Evolutionary conservation across 2,888 invertebrate genomes (phyloP).

Genomic region (Tenthredo distinguenda): DNA sequence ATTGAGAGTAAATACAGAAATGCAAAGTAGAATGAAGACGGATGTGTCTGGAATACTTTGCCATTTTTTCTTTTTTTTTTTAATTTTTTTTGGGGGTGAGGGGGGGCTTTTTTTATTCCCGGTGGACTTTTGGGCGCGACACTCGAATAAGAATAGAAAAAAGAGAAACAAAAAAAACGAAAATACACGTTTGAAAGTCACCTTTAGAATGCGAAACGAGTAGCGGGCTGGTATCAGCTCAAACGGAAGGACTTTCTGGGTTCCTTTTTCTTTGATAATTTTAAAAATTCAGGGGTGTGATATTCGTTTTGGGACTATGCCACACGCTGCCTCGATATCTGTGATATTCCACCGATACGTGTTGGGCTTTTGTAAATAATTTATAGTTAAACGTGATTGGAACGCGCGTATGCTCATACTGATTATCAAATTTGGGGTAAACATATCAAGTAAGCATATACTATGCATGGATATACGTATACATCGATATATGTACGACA

Average conservation of each 20-base stretch:
- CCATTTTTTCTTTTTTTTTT: background rate
- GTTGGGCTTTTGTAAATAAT: slow-evolving; percentile 20
- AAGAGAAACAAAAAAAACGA: background rate
- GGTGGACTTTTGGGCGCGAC: background rate
- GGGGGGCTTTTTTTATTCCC: background rate
- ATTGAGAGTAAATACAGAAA: slow-evolving; percentile 44
- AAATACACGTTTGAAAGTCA: slow-evolving; percentile 20
- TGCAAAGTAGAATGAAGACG: slow-evolving; percentile 10
- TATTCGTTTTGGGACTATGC: slow-evolving; percentile 1
- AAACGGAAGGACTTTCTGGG: slow-evolving; percentile 2
- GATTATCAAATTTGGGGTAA: slow-evolving; percentile 31
- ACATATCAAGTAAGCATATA: background rate
- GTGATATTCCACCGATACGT: slow-evolving; percentile 15
- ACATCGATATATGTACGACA: background rate
- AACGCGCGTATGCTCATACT: slow-evolving; percentile 7
- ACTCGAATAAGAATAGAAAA: slow-evolving; percentile 9
- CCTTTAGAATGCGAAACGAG: slow-evolving; percentile 22
- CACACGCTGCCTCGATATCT: background rate
- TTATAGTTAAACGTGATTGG: slow-evolving; percentile 21
- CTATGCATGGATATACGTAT: background rate
- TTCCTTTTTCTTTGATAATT: background rate
- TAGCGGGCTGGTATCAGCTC: background rate
- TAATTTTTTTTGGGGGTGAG: background rate
- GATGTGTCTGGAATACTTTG: slow-evolving; percentile 27
- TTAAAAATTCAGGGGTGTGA: slow-evolving; percentile 16